Base-by-base conservation (phyloP, 2,888 invertebrate genomes). In the Ctena decussata region DNA sequence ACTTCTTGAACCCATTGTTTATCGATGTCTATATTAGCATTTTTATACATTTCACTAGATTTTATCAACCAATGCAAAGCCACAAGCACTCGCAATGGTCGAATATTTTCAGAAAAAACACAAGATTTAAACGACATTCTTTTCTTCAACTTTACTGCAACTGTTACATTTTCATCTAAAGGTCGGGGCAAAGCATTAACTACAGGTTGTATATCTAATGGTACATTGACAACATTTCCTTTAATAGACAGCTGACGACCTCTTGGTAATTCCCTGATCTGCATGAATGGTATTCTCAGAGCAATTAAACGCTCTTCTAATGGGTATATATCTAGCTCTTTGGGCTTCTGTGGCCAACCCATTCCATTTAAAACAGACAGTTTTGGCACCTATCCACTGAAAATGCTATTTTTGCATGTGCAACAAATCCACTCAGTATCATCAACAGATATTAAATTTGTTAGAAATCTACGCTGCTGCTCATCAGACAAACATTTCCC, bases 181-280 rank as follows among this genome's bases (percentile, higher is more conserved):
- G 73, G 57, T 87, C 53, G 75, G 79, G 83, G 6, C 75, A 41
- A 39, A n/a, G n/a, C n/a, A n/a, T n/a, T n/a, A n/a, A n/a, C n/a
- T 35, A 60, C 87, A 60, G 86, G 85, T 69, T 86, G 85, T 30
- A 90, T 84, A 80, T 91, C 90, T 69, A 85, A 78, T 41, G 91
- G 91, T 24, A 89, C 88, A 89, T 90, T 89, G 1, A 90, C 71
- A 79, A 83, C 83, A 79, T 90, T 90, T 70, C 91, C 90, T 83
- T 83, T 82, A 18, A 87, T 53, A 46, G 80, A 85, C 11, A 80
- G 74, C 75, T 91, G n/a, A n/a, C n/a, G n/a, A n/a, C n/a, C n/a
- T n/a, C n/a, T n/a, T n/a, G n/a, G n/a, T n/a, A n/a, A n/a, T n/a
- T n/a, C n/a, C n/a, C n/a, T n/a, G n/a, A n/a, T n/a, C n/a, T 89